These are phyloP conservation scores for Parelbella ahira DNA, from an alignment of 2,888 invertebrate species.

Conservation along the genomic window DNA sequence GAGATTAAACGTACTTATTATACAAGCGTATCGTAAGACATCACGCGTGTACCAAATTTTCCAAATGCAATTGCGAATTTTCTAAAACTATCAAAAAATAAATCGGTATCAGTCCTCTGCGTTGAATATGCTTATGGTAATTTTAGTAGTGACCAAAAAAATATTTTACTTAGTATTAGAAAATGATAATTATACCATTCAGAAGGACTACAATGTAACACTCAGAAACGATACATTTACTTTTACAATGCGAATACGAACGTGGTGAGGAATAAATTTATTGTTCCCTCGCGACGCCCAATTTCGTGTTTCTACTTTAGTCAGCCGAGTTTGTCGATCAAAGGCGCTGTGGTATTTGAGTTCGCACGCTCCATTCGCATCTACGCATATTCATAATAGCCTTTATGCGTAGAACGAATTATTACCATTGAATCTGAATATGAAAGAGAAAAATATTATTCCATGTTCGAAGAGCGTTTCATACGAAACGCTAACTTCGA, in stretches of 20 bases:
- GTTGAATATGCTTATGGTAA: no score
- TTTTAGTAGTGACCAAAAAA: no score
- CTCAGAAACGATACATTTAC: slow-evolving; percentile 1
- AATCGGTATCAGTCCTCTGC: no score
- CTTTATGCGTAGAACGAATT: slow-evolving; percentile 17
- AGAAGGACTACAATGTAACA: no score
- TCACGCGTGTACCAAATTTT: no score
- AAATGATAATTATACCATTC: no score
- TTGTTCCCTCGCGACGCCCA: slow-evolving; percentile 25
- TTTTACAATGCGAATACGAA: slow-evolving; percentile 18
- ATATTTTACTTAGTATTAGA: no score
- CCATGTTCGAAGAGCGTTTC: slow-evolving; percentile 3
- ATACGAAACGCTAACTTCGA: slow-evolving; percentile 6
- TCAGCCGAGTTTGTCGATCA: slow-evolving; percentile 22
- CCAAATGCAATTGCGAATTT: no score
- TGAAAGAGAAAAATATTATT: slow-evolving; percentile 20
- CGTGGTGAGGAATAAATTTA: slow-evolving; percentile 38
- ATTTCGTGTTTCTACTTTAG: slow-evolving; percentile 26
- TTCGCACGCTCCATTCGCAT: slow-evolving; percentile 17
- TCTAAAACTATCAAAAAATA: no score
- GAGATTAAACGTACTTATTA: no score
- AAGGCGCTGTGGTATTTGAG: slow-evolving; percentile 26
- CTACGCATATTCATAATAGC: slow-evolving; percentile 20
- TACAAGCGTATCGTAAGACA: no score
- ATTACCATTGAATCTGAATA: slow-evolving; percentile 23